These are phyloP conservation scores for Lycaon pictus DNA, from an alignment of 2,113 vertebrate species.

Conservation along the genomic window DNA sequence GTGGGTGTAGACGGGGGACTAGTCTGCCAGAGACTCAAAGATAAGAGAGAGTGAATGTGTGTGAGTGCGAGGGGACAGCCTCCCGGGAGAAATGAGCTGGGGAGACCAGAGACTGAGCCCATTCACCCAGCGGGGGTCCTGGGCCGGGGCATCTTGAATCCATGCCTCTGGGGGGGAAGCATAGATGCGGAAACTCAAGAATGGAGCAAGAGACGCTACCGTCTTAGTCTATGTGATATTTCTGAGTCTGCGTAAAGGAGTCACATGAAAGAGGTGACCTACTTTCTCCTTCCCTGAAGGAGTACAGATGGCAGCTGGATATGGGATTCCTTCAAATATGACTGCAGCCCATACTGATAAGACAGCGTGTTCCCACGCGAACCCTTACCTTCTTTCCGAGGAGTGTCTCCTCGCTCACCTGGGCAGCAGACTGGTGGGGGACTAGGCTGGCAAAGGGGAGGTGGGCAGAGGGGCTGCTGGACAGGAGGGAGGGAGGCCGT, in stretches of 20 bases:
- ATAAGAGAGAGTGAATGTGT: background rate
- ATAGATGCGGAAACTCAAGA: background rate
- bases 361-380: background rate
- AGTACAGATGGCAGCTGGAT: constrained; percentile 33
- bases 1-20: background rate
- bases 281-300: background rate
- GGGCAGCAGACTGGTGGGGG: background rate
- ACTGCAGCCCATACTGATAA: background rate
- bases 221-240: background rate
- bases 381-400: background rate
- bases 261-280: background rate
- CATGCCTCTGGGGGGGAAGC: background rate
- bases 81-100: background rate
- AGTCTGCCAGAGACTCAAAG: background rate
- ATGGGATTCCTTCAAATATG: background rate
- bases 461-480: background rate
- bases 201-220: background rate
- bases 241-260: background rate
- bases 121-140: background rate
- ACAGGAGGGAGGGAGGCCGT: background rate
- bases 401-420: background rate
- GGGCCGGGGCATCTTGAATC: background rate
- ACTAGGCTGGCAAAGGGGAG: background rate
- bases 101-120: background rate
- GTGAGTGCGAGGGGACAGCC: background rate